Base-by-base conservation (phyloP, 1,140 invertebrate species). In the Goniozus legneri region DNA sequence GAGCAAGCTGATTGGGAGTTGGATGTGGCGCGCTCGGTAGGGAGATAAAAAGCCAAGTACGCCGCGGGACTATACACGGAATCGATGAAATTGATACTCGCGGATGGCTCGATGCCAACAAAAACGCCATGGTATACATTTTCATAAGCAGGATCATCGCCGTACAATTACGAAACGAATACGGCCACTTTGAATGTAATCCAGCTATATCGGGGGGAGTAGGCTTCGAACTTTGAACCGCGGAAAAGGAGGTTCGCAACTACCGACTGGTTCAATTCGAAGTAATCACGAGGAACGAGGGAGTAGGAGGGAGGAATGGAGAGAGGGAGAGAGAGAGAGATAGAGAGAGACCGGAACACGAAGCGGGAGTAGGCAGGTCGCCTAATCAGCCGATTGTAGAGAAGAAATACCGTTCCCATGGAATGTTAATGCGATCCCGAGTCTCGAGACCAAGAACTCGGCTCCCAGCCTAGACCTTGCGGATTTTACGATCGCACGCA, bases 361-460 rank as follows among this genome's bases (percentile, higher is more conserved):
- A 30, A 32, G 37, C 44, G 14, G 20, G 44, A 18, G 44, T 47
- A 33, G 44, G 48, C 31, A 44, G 49, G 44, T 44, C 40, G 45
- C 47, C 50, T 57, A 58, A 58, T 58, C 50, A 54, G 43, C 50
- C 56, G 56, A 54, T 58, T 54, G 45, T 56, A 12, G 8, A 14
- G 48, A 52, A 60, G 58, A 60, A 66, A 67, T 67, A 69, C 62
- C 64, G 60, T 67, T 68, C 62, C 64, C 64, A 64, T 67, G 60
- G 64, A 68, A 68, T 68, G 58, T 69, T 68, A 68, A 69, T 68
- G 62, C 56, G 55, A 66, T 63, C 62, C 53, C 54, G 52, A 46
- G 45, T 51, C n/a, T n/a, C n/a, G n/a, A n/a, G n/a, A n/a, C n/a
- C n/a, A n/a, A n/a, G n/a, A n/a, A n/a, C n/a, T n/a, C n/a, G n/a